phyloP scores from a whole-genome alignment of 2,113 vertebrate genomes.

The Podarcis muralis region DNA sequence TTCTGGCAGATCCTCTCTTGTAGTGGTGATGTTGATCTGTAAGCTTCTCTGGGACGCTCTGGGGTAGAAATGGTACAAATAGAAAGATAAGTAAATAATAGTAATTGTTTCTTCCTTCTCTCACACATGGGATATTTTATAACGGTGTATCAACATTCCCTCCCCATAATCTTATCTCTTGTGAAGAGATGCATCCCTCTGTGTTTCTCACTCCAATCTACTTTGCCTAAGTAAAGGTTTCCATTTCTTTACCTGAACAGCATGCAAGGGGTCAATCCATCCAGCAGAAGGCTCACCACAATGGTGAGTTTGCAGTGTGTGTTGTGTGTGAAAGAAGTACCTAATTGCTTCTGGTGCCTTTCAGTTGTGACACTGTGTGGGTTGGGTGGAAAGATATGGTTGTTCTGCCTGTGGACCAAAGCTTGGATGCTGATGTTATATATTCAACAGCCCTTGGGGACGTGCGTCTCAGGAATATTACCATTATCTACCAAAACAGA shows the following conservation, averaged over 20 bases:
- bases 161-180: too few relatives aligned
- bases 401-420: not conserved
- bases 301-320: not conserved
- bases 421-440: not conserved
- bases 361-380: not conserved
- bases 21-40: too few relatives aligned
- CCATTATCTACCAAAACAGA: not conserved
- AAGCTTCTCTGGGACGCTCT: too few relatives aligned
- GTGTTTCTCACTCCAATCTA: not conserved
- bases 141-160: too few relatives aligned
- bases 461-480: not conserved
- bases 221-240: not conserved
- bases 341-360: not conserved
- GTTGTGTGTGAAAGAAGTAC: not conserved
- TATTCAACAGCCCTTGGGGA: not conserved
- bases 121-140: too few relatives aligned
- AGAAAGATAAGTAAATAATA: too few relatives aligned
- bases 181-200: too few relatives aligned
- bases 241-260: not conserved
- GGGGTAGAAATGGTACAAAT: too few relatives aligned
- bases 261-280: not conserved
- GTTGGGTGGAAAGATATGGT: not conserved
- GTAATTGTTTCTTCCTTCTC: too few relatives aligned
- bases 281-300: not conserved
- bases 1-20: too few relatives aligned